Conservation (phyloP, 2,113 vertebrate genomes). For the Rhizomys pruinosus region DNA sequence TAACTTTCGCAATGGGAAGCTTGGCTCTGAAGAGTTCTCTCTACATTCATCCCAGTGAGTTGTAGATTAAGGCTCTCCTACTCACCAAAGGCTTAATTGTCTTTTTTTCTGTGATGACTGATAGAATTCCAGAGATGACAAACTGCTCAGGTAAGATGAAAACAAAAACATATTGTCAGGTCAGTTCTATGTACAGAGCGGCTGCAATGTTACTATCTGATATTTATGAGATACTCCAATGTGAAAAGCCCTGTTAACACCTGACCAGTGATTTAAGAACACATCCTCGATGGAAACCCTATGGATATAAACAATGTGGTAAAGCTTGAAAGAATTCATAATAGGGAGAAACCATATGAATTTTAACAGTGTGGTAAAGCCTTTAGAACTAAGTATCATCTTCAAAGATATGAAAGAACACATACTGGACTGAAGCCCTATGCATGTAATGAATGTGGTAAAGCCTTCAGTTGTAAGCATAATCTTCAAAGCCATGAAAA, state of each 20-base stretch:
- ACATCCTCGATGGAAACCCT: background rate
- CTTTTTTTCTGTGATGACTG: slow-evolving; percentile 26
- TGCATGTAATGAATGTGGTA: background rate
- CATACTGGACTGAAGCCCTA: background rate
- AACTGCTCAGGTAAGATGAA: slow-evolving; percentile 53
- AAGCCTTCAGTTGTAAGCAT: background rate
- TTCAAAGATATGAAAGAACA: background rate
- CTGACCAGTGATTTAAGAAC: background rate
- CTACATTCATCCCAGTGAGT: background rate
- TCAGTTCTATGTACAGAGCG: background rate
- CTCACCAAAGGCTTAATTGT: slow-evolving; percentile 59
- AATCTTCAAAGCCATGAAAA: background rate
- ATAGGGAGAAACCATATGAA: background rate
- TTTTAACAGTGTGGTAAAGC: background rate
- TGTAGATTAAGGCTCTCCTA: background rate
- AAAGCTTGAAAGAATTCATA: background rate
- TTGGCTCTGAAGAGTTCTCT: background rate
- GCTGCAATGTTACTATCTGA: background rate
- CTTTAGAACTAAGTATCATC: background rate
- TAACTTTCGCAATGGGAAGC: background rate
- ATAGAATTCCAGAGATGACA: slow-evolving; percentile 40
- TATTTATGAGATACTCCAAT: background rate
- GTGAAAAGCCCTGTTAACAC: background rate
- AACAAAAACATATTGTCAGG: background rate
- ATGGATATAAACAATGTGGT: background rate